Percentiles rank a stretch among this genome's conserved stretches.
These are phyloP conservation scores for Papilio protenor DNA, from an alignment of 2,888 invertebrate species.

Conservation along the genomic window DNA sequence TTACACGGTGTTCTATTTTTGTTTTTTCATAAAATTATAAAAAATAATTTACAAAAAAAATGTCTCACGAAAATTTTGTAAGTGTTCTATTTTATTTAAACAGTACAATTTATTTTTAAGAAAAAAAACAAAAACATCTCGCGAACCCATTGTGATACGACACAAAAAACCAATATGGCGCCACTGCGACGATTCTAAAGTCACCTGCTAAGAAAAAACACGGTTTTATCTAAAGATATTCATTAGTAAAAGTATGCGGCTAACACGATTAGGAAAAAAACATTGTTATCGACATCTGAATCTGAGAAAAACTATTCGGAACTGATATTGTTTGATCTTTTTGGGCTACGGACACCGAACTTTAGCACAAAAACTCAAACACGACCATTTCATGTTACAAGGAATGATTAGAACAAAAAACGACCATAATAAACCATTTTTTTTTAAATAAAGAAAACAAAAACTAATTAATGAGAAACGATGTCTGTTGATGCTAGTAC, in stretches of 20 bases:
- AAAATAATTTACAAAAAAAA: too few relatives aligned
- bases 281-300: slow-evolving; percentile 25
- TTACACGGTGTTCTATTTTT: neutral
- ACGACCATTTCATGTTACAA: neutral
- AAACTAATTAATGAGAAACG: neutral
- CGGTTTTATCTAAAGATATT: slow-evolving; percentile 50
- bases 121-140: slow-evolving; percentile 49
- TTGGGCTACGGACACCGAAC: slow-evolving; percentile 7
- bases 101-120: neutral
- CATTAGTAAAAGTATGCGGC: slow-evolving; percentile 50
- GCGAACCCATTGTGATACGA: slow-evolving; percentile 58
- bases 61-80: too few relatives aligned
- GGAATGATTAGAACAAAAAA: slow-evolving; percentile 2
- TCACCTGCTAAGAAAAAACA: slow-evolving; percentile 60
- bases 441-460: neutral
- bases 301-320: neutral
- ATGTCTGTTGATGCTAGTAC: neutral
- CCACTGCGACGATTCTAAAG: slow-evolving; percentile 64
- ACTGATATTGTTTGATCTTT: slow-evolving; percentile 15
- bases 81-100: neutral
- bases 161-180: slow-evolving; percentile 66
- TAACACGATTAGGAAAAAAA: slow-evolving; percentile 28
- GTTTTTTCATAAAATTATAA: too few relatives aligned
- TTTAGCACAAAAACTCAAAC: slow-evolving; percentile 22
- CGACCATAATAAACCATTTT: neutral